Evolutionary conservation across 2,888 invertebrate species (phyloP), one percentile per base, ranked within the genome.

Genomic region (Eupithecia exiguata): DNA sequence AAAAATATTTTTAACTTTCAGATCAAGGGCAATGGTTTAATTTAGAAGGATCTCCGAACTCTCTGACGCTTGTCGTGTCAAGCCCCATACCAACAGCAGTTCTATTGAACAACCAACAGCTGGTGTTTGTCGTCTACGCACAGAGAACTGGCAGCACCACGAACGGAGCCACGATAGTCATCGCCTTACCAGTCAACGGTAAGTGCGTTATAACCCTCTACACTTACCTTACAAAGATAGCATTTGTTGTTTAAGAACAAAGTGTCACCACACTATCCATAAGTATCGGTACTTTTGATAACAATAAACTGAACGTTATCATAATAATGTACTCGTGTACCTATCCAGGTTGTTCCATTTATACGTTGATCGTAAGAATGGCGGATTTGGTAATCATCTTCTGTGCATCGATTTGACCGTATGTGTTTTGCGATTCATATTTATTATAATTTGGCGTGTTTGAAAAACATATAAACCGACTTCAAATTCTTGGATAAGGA

Each of bases 11-110:
- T 5, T 14, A 5, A 35, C 5, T 70, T 76, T 21, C 72, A 77
- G 77, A 71, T 30, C 46, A 73, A 61, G 43, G 76, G 65, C 73
- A 74, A 68, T 77, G 74, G 74, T 77, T 86, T 58, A 66, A 30
- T 9, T 71, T 83, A 30, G 71, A 53, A 21, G 69, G 18, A 18
- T 36, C 53, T 6, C 79, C 53, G 12, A 82, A 84, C 66, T 76
- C 78, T 2, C 62, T 75, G 25, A 75, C 72, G 16, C 36, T 84
- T 46, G 66, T 65, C 5, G 9, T 82, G 4, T 71, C 63, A 5
- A 77, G 65, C 18, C 71, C 82, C 0, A 79, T 86, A 61, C 85
- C 86, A 16, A 63, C 79, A 12, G 81, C 75, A 53, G 77, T 85
- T 21, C 5, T 78, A 58, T 67, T 75, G 16, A 83, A 80, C 66